Evolutionary conservation across 2,888 invertebrate species (phyloP).

Genomic region (Drosophila koepferae): DNA sequence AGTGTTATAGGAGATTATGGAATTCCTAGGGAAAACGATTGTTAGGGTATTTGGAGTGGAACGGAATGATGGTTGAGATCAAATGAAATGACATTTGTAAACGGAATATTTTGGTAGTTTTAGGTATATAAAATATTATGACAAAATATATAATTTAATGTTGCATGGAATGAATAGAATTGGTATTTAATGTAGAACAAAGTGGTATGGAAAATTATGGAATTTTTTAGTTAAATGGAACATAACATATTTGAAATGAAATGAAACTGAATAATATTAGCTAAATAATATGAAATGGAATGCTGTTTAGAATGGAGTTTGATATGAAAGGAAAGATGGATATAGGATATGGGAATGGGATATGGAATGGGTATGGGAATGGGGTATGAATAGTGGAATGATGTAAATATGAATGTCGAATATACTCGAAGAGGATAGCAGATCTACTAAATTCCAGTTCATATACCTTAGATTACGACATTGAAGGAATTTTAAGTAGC

Average conservation of each 20-base stretch:
- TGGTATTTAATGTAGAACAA: no score
- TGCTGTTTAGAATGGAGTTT: no score
- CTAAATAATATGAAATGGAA: no score
- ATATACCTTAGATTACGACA: neutral
- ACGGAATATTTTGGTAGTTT: no score
- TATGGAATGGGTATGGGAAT: neutral
- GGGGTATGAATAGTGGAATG: no score
- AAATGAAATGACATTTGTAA: neutral
- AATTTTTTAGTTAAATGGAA: neutral
- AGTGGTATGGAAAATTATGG: neutral
- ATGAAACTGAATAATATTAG: no score
- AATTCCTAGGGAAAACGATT: neutral
- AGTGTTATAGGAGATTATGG: neutral
- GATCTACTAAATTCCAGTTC: neutral
- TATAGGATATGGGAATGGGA: neutral
- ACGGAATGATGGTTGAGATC: neutral
- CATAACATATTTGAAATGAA: neutral
- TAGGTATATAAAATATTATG: no score
- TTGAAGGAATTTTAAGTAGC: no score
- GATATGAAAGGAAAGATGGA: neutral
- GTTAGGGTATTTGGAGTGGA: no score
- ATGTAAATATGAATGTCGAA: no score
- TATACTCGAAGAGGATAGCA: neutral
- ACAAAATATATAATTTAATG: neutral
- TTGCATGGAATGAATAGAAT: neutral